Evolutionary conservation across 2,797 vertebrate genomes (phyloP), one percentile per base, ranked within the genome.

Genomic region (Epinephelus coioides): DNA sequence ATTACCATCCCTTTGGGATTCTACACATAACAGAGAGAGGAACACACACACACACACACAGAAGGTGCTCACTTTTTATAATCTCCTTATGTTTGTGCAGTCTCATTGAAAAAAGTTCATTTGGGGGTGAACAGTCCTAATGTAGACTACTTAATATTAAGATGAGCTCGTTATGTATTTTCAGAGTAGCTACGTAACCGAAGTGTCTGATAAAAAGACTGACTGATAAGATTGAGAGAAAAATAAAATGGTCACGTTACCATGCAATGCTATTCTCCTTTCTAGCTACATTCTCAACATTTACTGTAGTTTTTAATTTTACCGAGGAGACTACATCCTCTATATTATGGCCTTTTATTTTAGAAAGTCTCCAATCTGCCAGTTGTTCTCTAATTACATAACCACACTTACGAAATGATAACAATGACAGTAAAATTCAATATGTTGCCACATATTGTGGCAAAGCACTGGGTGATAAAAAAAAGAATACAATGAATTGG

Each of bases 1-100:
- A 66, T 7, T 65, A 43, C 40, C 9, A 34, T 67, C 69, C 57
- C 38, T 71, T 49, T 69, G 77, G 63, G 82, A 91, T 17, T 49
- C 14, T 4, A 68, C 12, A 25, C 13, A 40, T 27, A 54, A 47
- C 63, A 61, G 12, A 60, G 9, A 54, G 5, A 3, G 2, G 55
- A 66, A 56, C 40, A 76, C 8, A 65, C 6, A 5, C 27, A 27
- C 27, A 27, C 27, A 27, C 27, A 27, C 27, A 27, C 27, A 27
- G 30, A 34, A 44, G 38, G 7, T 12, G 25, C 19, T 25, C 30
- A 23, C 15, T 47, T 5, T n/a, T 65, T 66, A 40, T 46, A 65
- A 76, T 75, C 51, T 27, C 57, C 38, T 78, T 40, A 47, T 60
- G 44, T 54, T 74, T 66, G 8, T 21, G 6, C 30, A 69, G 38